Base-by-base conservation (phyloP, 2,888 invertebrate genomes). In the Melanotus villosus region DNA sequence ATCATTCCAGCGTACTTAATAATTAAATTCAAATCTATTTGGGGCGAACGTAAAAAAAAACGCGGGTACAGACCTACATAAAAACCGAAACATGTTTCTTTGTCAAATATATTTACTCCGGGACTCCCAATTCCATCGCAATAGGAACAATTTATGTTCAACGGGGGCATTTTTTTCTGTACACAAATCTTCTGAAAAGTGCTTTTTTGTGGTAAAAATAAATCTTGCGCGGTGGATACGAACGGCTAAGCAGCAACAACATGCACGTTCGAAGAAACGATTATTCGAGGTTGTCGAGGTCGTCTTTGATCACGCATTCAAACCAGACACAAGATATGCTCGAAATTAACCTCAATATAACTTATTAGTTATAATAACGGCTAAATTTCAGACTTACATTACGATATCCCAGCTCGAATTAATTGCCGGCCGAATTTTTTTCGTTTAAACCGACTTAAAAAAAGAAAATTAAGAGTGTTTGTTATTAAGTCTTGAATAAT, bases 211-310 rank as follows among this genome's bases (percentile, higher is more conserved):
- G 65, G 43, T 70, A 70, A 70, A 70, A 67, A 57, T 66, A 70
- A 70, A 62, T 62, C 66, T 62, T 23, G 34, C 52, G 10, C 47
- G 68, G 36, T 65, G 59, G 65, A 58, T 70, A 41, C 66, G 66
- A 70, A 47, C 67, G 67, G 54, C 26, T 59, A 58, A 70, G 54
- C 54, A 60, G 45, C 60, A 38, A 59, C 59, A 71, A 68, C 71
- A 71, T 68, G 71, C 71, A 71, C 68, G 67, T 71, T 71, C 71
- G 68, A 65, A 68, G 71, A 71, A 71, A 68, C 68, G 60, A 71
- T 71, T 71, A 71, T 50, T 64, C 38, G 41, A 68, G 56, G 64
- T 71, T 68, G 57, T 56, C 57, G 67, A 67, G 67, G 60, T 60
- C 70, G 66, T 58, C 70, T 68, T 54, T 67, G 67, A 67, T 70